Conservation (phyloP, 2,888 invertebrate species). For the Mesorhabditis sp. region DNA sequence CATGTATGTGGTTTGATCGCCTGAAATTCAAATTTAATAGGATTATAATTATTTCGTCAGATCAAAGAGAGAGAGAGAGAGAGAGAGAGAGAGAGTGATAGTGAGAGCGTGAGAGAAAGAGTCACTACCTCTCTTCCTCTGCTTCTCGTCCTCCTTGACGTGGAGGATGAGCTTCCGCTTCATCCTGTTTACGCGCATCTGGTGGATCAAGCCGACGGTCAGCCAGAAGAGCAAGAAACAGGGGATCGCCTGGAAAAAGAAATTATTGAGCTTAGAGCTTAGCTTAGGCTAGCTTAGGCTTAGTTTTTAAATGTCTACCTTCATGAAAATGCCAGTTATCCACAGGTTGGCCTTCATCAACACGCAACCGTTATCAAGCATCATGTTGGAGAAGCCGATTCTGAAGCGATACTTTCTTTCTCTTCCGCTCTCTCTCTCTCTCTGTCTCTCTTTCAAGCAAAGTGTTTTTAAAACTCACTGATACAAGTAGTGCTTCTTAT, state of each 20-base stretch:
- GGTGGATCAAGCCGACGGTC: conserved; percentile 31
- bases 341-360: conserved; percentile 43
- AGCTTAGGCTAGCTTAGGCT: not conserved
- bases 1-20: conserved; percentile 70
- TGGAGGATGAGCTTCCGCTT: conserved; percentile 29
- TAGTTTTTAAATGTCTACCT: conserved; percentile 16
- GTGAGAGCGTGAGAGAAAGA: too few relatives aligned
- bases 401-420: conserved; percentile 12
- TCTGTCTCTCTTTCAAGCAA: not conserved
- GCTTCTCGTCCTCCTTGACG: conserved; percentile 32
- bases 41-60: too few relatives aligned
- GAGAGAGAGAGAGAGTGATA: too few relatives aligned
- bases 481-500: too few relatives aligned
- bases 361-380: conserved; percentile 33
- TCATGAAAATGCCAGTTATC: conserved; percentile 41
- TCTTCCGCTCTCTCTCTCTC: not conserved
- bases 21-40: not conserved
- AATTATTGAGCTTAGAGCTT: not conserved
- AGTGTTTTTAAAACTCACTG: not conserved
- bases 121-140: conserved; percentile 6
- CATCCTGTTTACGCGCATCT: conserved; percentile 28
- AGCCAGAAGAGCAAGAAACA: conserved; percentile 35
- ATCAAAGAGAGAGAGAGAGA: too few relatives aligned
- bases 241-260: conserved; percentile 27
- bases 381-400: conserved; percentile 36